Evolutionary conservation across 2,888 invertebrate species (phyloP).

Genomic region (Podabrus alpinus): DNA sequence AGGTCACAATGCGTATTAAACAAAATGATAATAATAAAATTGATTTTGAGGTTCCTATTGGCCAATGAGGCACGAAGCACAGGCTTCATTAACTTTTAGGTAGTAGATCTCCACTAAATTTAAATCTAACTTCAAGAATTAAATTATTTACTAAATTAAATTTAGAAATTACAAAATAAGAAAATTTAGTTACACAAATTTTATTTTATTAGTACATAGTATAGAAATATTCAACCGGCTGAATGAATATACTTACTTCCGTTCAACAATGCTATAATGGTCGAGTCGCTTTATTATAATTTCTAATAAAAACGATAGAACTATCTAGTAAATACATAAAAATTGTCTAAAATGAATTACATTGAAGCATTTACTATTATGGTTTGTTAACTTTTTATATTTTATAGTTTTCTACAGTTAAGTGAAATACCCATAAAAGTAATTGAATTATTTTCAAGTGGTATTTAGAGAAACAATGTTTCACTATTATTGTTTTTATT

Average conservation of each 20-base stretch:
- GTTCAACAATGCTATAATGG: neutral
- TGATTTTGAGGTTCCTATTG: no score
- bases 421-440: neutral
- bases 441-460: neutral
- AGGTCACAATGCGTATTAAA: no score
- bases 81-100: no score
- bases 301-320: neutral
- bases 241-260: neutral
- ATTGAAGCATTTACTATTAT: neutral
- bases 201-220: neutral
- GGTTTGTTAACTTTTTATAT: neutral
- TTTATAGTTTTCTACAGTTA: neutral
- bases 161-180: neutral
- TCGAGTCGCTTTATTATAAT: neutral
- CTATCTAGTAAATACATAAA: neutral
- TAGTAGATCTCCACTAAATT: no score
- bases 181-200: neutral
- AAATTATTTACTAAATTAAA: neutral
- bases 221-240: neutral
- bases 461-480: neutral
- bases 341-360: neutral
- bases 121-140: no score
- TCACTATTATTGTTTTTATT: neutral
- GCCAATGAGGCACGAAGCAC: no score
- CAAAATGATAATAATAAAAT: no score